These are phyloP conservation scores for Nephrotoma guestfalica DNA, from an alignment of 2,888 invertebrate genomes.

Conservation along the genomic window DNA sequence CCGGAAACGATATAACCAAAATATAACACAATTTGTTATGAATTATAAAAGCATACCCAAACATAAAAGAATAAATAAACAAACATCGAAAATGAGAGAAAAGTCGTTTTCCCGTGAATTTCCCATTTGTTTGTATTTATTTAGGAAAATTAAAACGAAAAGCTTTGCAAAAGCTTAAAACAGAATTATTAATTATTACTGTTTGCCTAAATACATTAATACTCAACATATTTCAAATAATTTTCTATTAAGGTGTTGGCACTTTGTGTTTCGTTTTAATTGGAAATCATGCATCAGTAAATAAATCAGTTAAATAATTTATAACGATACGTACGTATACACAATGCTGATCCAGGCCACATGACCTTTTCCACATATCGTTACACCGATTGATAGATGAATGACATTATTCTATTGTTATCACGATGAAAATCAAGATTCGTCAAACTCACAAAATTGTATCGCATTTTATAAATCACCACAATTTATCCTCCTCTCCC, in stretches of 20 bases:
- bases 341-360: background rate
- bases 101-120: background rate
- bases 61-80: background rate
- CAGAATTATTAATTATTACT: background rate
- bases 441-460: background rate
- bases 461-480: background rate
- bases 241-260: background rate
- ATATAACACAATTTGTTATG: too few species aligned
- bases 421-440: background rate
- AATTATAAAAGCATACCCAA: too few species aligned
- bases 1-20: too few species aligned
- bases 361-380: background rate
- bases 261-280: background rate
- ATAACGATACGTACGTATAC: background rate
- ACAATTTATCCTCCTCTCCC: background rate
- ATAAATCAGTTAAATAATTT: background rate
- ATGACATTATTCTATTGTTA: background rate
- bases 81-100: background rate
- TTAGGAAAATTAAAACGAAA: background rate
- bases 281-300: background rate
- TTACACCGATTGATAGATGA: background rate
- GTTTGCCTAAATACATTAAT: too few species aligned
- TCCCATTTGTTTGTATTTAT: background rate
- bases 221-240: too few species aligned
- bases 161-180: background rate